Evolutionary conservation across 1,140 invertebrate species (phyloP).

Genomic region (Lycorma delicatula): DNA sequence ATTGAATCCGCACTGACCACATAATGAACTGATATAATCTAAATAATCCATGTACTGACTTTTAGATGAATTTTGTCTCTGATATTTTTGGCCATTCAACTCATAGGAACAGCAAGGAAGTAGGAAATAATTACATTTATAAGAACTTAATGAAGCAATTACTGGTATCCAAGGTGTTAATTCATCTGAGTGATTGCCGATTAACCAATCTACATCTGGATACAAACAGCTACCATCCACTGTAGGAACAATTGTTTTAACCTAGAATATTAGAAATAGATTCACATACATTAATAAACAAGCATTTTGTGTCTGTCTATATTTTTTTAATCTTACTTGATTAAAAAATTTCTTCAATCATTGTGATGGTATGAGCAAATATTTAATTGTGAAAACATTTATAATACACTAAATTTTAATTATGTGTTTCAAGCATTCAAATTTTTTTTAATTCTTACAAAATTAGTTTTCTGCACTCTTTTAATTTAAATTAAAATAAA

Average conservation of each 20-base stretch:
- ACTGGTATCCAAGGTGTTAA: slow-evolving; percentile 96
- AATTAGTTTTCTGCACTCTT: no score
- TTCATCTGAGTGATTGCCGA: slow-evolving; percentile 98
- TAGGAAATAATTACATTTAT: slow-evolving; percentile 71
- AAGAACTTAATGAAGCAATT: slow-evolving; percentile 65
- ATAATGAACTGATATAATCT: slow-evolving; percentile 62
- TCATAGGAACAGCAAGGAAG: slow-evolving; percentile 92
- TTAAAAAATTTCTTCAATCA: no score
- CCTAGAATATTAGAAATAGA: slow-evolving; percentile 37
- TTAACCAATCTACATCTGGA: slow-evolving; percentile 82
- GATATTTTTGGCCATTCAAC: slow-evolving; percentile 78
- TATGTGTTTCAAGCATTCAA: no score
- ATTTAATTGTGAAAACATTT: no score
- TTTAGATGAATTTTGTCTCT: slow-evolving; percentile 50
- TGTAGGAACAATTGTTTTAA: slow-evolving; percentile 58
- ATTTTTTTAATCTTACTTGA: neutral
- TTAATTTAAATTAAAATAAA: no score
- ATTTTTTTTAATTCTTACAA: no score
- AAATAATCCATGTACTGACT: slow-evolving; percentile 82
- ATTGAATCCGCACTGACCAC: slow-evolving; percentile 64
- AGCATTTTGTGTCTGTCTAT: slow-evolving; percentile 24
- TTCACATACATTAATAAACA: slow-evolving; percentile 33
- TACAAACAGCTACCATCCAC: slow-evolving; percentile 58
- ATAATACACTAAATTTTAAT: no score
- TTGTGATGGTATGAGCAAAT: no score